Evolutionary conservation across 1,140 invertebrate species (phyloP), one percentile per base, ranked within the genome.

Genomic region (Mercenaria mercenaria): DNA sequence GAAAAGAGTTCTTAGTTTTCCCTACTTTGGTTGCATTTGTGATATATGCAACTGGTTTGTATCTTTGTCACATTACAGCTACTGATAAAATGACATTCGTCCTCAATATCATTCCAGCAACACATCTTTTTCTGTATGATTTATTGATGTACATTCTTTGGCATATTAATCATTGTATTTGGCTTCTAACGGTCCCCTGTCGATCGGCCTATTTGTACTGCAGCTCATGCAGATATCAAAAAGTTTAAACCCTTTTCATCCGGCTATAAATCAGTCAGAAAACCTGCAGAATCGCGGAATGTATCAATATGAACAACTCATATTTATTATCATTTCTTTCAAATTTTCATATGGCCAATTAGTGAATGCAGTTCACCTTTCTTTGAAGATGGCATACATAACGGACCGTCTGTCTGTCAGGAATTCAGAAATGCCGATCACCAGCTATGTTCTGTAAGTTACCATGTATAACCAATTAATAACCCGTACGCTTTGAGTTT

Each of bases 271-370:
- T 82, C 59, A 82, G 34, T 74, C 83, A 52, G 50, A 41, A 8
- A 56, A 52, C 32, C 41, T 20, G 41, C 83, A 52, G 50, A 50
- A 76, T 85, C 32, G 29, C 15, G 2, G 29, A 34, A 69, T 84
- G 18, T n/a, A 85, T 85, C 43, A 43, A 85, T 85, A 61, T 37
- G n/a, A 39, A 20, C 69, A 29, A 34, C 34, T n/a, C 69, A 50
- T 85, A 85, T 85, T 85, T 85, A 85, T 85, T 85, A 74, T 72
- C 47, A 74, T 85, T 85, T 85, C 83, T 85, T 85, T 72, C 83
- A 85, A 85, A 85, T 50, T 72, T 85, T 85, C 83, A 85, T 85
- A 74, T 85, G 83, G 64, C 32, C 80, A 82, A 82, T 82, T 82
- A 82, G 61, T 64, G 29, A 29, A 11, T 26, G 37, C 37, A 29